These are phyloP conservation scores for Lissonota sp. DNA, from an alignment of 2,888 invertebrate species.

Conservation along the genomic window DNA sequence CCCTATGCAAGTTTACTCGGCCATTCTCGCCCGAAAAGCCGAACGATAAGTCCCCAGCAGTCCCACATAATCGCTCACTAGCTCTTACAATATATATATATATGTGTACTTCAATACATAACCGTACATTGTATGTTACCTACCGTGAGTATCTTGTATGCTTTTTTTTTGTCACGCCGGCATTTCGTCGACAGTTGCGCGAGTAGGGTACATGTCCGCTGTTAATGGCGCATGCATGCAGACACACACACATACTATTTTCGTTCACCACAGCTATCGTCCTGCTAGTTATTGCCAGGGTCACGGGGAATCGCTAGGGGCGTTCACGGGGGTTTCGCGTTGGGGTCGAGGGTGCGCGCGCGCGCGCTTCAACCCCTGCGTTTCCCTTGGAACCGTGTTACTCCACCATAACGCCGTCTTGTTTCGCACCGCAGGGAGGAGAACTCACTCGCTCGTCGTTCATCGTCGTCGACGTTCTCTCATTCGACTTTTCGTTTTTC, in stretches of 20 bases:
- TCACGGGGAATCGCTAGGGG: conserved; percentile 61
- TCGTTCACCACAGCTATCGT: conserved; percentile 68
- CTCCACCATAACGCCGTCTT: conserved; percentile 52
- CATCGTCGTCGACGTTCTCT: conserved; percentile 18
- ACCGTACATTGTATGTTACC: not conserved
- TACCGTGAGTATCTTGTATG: not conserved
- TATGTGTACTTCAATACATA: not conserved
- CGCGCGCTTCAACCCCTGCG: conserved; percentile 36
- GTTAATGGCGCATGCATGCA: conserved; percentile 66
- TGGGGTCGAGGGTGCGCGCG: conserved; percentile 62
- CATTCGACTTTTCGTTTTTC: conserved; percentile 38
- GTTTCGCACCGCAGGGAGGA: conserved; percentile 60
- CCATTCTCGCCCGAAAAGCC: conserved; percentile 31
- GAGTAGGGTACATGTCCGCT: conserved; percentile 62
- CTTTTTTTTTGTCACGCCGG: conserved; percentile 55
- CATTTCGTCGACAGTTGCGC: conserved; percentile 78
- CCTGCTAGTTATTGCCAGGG: conserved; percentile 58
- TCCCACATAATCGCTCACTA: conserved; percentile 35
- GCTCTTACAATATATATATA: not conserved
- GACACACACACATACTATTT: conserved; percentile 64
- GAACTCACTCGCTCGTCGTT: conserved; percentile 13
- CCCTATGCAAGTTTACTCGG: conserved; percentile 30
- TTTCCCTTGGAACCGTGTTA: conserved; percentile 36
- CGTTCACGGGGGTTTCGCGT: conserved; percentile 55
- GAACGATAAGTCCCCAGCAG: conserved; percentile 49